These are phyloP conservation scores for Drosophila mayri DNA, from an alignment of 1,140 invertebrate species.

Conservation along the genomic window DNA sequence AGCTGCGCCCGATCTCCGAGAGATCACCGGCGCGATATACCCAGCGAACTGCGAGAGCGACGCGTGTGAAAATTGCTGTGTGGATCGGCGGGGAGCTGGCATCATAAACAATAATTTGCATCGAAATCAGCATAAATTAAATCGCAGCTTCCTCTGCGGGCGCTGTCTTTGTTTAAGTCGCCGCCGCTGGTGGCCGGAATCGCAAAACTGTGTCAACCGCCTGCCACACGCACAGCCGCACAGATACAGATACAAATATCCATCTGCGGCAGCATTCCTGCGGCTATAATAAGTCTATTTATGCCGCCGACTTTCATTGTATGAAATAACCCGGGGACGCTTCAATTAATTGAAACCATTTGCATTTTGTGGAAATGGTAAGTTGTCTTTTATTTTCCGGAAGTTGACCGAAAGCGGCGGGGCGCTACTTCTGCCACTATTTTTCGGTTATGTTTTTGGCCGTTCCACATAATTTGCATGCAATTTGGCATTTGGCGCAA, in stretches of 20 bases:
- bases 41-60: slow-evolving; percentile 26
- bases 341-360: slow-evolving; percentile 58
- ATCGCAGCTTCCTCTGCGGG: slow-evolving; percentile 45
- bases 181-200: slow-evolving; percentile 51
- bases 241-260: slow-evolving; percentile 17
- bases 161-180: slow-evolving; percentile 30
- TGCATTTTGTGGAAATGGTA: slow-evolving; percentile 48
- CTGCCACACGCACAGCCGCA: slow-evolving; percentile 43
- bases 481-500: slow-evolving; percentile 79
- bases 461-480: slow-evolving; percentile 81
- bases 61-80: slow-evolving; percentile 72
- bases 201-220: slow-evolving; percentile 59
- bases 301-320: slow-evolving; percentile 64
- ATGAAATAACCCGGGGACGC: slow-evolving; percentile 4
- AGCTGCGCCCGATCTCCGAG: slow-evolving; percentile 21
- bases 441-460: slow-evolving; percentile 28
- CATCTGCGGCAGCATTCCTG: slow-evolving; percentile 58
- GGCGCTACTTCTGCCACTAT: slow-evolving; percentile 2
- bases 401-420: slow-evolving; percentile 19
- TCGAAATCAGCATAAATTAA: slow-evolving; percentile 76
- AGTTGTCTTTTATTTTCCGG: slow-evolving; percentile 27
- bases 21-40: slow-evolving; percentile 17
- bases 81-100: slow-evolving; percentile 35
- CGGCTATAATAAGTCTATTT: slow-evolving; percentile 70
- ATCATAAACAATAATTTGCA: slow-evolving; percentile 64